These are phyloP conservation scores for Xylocopa sonorina DNA, from an alignment of 1,140 invertebrate species.

Conservation along the genomic window DNA sequence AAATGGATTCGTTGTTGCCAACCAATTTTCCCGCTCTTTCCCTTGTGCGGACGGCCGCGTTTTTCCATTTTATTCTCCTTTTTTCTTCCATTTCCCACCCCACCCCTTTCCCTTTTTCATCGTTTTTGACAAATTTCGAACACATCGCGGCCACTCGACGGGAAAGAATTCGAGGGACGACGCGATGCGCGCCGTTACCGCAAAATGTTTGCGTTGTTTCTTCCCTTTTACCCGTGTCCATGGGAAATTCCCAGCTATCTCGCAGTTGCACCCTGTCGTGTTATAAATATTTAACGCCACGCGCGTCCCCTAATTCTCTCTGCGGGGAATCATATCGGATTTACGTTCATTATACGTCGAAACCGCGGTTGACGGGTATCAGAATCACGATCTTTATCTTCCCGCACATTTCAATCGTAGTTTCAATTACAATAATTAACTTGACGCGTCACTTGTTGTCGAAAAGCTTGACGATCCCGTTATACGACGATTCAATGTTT, in stretches of 20 bases:
- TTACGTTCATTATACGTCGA: too few species aligned
- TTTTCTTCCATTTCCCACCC: background rate
- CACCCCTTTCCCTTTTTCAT: background rate
- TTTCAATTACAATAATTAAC: too few species aligned
- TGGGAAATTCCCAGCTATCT: background rate
- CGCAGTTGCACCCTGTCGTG: too few species aligned
- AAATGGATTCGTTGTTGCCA: conserved; percentile 56
- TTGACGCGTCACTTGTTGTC: too few species aligned
- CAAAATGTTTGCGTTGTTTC: background rate
- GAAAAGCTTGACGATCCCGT: too few species aligned
- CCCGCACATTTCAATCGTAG: too few species aligned
- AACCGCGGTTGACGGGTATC: too few species aligned
- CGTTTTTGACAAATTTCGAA: conserved; percentile 24
- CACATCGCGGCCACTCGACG: conserved; percentile 17
- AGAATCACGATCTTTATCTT: too few species aligned
- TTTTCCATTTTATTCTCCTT: background rate
- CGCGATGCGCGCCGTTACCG: background rate
- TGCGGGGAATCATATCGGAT: too few species aligned
- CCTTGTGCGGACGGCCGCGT: conserved; percentile 23
- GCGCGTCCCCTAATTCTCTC: background rate
- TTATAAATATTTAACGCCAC: background rate
- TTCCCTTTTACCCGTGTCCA: background rate
- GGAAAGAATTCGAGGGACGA: conserved; percentile 22
- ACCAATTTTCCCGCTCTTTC: conserved; percentile 47
- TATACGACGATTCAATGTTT: too few species aligned